Base-by-base conservation (phyloP, 2,113 vertebrate species). In the Eulemur rufifrons region DNA sequence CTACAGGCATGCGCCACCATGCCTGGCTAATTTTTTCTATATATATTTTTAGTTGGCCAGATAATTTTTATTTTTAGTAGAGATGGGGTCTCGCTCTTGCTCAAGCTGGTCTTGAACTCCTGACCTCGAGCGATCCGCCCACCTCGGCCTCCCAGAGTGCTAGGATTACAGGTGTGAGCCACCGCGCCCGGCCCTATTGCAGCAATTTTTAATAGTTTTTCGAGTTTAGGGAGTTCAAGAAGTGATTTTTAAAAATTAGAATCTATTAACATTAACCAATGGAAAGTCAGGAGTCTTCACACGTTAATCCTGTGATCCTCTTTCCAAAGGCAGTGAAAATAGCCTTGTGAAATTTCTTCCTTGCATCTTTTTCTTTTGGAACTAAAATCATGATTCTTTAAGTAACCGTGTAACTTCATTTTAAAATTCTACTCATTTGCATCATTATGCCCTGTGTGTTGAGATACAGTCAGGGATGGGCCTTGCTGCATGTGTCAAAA, bases 151-250 rank as follows among this genome's bases (percentile, higher is more conserved):
- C 39, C 39, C 39, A 39, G 39, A 39, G 39, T 39, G 39, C 39
- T 39, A 39, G 39, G 39, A 39, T 39, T 39, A 39, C 39, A 39
- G 39, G 39, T 39, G 39, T 39, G 39, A 39, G 39, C 39, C 3
- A 39, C 39, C 39, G 39, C 39, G 39, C 39, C 39, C 39, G 39
- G 39, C 39, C 39, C 39, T 39, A 39, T 39, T 39, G 39, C 17
- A 92, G 45, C 3, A 96, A 32, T 29, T 94, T 97, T 91, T 85
- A 86, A 34, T 89, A n/a, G 8, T 86, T 85, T 94, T 93, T 77
- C 32, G 77, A 95, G 21, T 54, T 61, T 73, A 14, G 17, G 37
- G 54, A 88, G 37, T 90, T 81, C 54, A 71, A 86, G 37, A 17
- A 12, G 63, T 69, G 9, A 15, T 34, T 96, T 93, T 69, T 12